phyloP scores from a whole-genome alignment of 2,113 vertebrate species.

The Ciconia boyciana region DNA sequence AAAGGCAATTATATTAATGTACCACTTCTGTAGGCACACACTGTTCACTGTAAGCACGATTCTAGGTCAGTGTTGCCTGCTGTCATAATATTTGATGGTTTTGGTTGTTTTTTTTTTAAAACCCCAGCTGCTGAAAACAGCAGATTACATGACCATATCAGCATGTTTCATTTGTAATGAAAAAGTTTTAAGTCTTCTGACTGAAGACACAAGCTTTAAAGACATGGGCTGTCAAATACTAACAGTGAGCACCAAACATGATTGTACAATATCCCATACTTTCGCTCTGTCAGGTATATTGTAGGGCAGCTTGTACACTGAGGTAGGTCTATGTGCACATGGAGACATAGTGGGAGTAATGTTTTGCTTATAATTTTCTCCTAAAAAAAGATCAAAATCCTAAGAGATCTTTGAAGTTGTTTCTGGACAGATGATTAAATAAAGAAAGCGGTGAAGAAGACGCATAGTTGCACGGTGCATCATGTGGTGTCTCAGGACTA shows the following conservation, averaged over 20 bases:
- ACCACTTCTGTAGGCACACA: background rate
- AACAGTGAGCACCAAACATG: background rate
- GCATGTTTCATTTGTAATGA: background rate
- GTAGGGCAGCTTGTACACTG: background rate
- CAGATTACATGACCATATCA: background rate
- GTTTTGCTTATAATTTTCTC: background rate
- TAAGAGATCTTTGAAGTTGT: background rate
- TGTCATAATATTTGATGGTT: background rate
- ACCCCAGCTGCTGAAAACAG: background rate
- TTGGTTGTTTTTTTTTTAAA: background rate
- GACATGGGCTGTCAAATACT: background rate
- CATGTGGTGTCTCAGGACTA: background rate
- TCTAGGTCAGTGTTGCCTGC: conserved; percentile 6
- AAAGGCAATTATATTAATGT: background rate
- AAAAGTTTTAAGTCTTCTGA: background rate
- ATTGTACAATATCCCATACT: background rate
- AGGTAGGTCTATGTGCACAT: background rate
- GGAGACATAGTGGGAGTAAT: background rate
- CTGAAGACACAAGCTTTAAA: background rate
- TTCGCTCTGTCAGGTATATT: background rate
- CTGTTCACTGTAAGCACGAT: background rate
- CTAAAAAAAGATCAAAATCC: background rate
- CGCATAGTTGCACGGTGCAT: accelerated
- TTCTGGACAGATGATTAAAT: background rate
- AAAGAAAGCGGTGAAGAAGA: background rate